phyloP scores from a whole-genome alignment of 2,888 invertebrate genomes.

The Polyommatus icarus region DNA sequence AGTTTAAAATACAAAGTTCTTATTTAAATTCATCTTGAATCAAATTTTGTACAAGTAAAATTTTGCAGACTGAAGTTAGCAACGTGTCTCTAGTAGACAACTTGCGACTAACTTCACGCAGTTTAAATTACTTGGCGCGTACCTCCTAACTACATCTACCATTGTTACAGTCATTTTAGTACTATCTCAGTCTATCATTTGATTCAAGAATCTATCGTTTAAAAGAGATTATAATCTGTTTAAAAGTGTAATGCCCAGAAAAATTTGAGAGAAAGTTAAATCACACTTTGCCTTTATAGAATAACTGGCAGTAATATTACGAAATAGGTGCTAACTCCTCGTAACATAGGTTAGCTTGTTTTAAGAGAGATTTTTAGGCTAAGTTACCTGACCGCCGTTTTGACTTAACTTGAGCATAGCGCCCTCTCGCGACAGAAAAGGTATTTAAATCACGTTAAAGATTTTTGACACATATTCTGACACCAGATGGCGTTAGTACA shows the following conservation, averaged over 20 bases:
- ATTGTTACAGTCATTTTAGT: conserved; percentile 14
- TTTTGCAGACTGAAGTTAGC: conserved; percentile 2
- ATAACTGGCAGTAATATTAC: conserved; percentile 17
- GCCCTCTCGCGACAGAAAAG: not conserved
- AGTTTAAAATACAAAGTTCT: not conserved
- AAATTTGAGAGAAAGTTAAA: conserved; percentile 21
- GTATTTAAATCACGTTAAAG: not conserved
- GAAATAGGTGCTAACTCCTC: not conserved
- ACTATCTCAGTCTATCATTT: conserved; percentile 10
- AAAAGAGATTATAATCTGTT: conserved; percentile 20
- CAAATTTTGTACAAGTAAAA: conserved; percentile 15
- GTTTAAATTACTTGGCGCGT: not conserved
- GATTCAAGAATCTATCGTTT: conserved; percentile 1
- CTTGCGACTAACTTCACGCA: not conserved
- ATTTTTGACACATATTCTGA: not conserved
- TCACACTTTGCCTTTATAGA: conserved; percentile 14
- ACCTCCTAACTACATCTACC: not conserved
- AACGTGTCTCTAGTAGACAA: not conserved
- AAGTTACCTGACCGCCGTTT: not conserved
- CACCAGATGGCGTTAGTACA: not conserved
- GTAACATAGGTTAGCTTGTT: not conserved
- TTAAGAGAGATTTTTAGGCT: not conserved
- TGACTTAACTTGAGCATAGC: not conserved
- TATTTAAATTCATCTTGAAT: conserved; percentile 19
- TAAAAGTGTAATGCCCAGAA: conserved; percentile 27